These are phyloP conservation scores for Drosophila buzzatii DNA, from an alignment of 2,888 invertebrate genomes.

Conservation along the genomic window DNA sequence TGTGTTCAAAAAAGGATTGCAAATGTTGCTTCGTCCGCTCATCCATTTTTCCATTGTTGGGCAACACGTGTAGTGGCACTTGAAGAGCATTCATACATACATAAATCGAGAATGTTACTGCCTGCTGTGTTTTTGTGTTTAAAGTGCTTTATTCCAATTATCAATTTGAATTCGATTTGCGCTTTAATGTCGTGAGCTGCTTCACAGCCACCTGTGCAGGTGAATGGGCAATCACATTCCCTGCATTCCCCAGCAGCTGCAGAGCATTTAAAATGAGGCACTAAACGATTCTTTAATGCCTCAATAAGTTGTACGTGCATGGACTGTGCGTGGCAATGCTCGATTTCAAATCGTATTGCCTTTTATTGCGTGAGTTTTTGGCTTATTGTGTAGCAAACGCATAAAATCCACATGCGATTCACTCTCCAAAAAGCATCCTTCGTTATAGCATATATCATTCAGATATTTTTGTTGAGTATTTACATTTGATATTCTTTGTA, in stretches of 20 bases:
- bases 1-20: constrained; percentile 64
- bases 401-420: background rate
- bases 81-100: constrained; percentile 13
- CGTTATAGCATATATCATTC: background rate
- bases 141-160: constrained; percentile 67
- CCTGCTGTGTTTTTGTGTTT: constrained; percentile 39
- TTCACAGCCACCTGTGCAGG: constrained; percentile 14
- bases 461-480: background rate
- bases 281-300: constrained; percentile 41
- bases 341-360: constrained; percentile 5
- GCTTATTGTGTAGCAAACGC: background rate
- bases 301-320: constrained; percentile 29
- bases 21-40: constrained; percentile 25
- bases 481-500: background rate
- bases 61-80: constrained; percentile 61
- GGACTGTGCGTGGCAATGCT: constrained; percentile 1
- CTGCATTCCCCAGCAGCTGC: background rate
- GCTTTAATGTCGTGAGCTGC: constrained; percentile 51
- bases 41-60: constrained; percentile 17
- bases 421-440: background rate
- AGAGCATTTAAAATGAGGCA: constrained; percentile 6
- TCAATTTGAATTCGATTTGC: constrained; percentile 74
- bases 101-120: constrained; percentile 45
- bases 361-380: background rate
- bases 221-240: constrained; percentile 1